These are phyloP conservation scores for Oncorhynchus masou DNA, from an alignment of 2,113 vertebrate species.

Conservation along the genomic window DNA sequence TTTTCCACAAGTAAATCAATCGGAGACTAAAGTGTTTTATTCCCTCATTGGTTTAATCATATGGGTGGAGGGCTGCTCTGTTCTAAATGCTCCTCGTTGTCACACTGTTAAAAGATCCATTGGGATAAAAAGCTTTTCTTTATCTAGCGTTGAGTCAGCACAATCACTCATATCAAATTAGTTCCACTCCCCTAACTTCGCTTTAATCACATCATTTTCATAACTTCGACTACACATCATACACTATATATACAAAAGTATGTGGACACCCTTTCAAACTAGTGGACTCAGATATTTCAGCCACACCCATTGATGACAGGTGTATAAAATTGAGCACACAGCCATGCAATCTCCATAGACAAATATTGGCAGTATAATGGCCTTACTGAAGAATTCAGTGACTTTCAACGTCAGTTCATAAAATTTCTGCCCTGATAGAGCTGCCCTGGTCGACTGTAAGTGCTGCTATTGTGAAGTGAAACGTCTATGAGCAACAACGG, in stretches of 20 bases:
- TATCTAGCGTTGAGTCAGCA: constrained; percentile 59
- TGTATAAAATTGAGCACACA: too few species aligned
- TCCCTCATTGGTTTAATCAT: constrained; percentile 37
- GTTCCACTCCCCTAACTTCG: constrained; percentile 51
- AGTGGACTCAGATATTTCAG: too few species aligned
- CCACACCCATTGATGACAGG: too few species aligned
- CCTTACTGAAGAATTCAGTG: too few species aligned
- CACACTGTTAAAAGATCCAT: constrained; percentile 30
- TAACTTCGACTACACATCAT: constrained; percentile 37
- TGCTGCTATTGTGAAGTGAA: too few species aligned
- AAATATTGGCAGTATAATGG: too few species aligned
- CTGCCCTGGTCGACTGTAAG: too few species aligned
- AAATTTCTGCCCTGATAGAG: too few species aligned
- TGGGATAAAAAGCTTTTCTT: constrained; percentile 51
- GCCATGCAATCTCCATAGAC: too few species aligned
- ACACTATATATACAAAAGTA: not conserved
- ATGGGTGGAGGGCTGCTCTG: constrained; percentile 15
- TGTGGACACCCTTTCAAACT: too few species aligned
- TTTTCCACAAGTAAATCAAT: constrained; percentile 16
- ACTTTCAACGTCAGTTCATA: too few species aligned
- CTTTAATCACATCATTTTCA: constrained; percentile 56
- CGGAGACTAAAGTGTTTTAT: constrained; percentile 17
- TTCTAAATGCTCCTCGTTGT: constrained; percentile 7
- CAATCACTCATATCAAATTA: constrained; percentile 61
- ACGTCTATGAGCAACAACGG: too few species aligned